phyloP scores from a whole-genome alignment of 2,113 vertebrate species.

The Thamnaconus septentrionalis region DNA sequence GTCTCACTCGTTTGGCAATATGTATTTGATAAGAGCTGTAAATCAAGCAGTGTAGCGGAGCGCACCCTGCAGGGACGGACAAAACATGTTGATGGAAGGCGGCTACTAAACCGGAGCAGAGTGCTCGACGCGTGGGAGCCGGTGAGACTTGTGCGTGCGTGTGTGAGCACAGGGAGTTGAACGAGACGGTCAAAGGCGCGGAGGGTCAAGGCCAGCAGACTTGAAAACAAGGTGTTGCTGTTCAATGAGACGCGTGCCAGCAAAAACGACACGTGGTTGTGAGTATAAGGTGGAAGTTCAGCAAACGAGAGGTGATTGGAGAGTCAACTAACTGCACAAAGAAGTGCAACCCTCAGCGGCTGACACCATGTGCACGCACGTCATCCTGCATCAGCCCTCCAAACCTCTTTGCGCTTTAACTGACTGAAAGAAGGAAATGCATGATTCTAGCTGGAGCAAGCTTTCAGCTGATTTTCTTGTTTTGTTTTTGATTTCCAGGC shows the following conservation, averaged over 20 bases:
- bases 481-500: too few relatives aligned
- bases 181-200: not conserved
- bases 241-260: not conserved
- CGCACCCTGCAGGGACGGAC: constrained; percentile 55
- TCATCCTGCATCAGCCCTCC: too few relatives aligned
- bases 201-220: not conserved
- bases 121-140: constrained; percentile 23
- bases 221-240: not conserved
- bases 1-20: constrained; percentile 83
- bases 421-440: too few relatives aligned
- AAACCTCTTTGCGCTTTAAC: too few relatives aligned
- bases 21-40: constrained; percentile 83
- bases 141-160: not conserved
- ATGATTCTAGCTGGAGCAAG: too few relatives aligned
- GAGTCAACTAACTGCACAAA: too few relatives aligned
- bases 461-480: too few relatives aligned
- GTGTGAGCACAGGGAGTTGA: not conserved
- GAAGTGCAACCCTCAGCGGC: too few relatives aligned
- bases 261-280: too few relatives aligned
- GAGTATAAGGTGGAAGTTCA: too few relatives aligned
- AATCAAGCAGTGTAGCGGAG: constrained; percentile 73
- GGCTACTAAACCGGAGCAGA: constrained; percentile 63
- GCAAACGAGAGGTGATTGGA: too few relatives aligned
- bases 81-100: constrained; percentile 76
- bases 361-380: too few relatives aligned